Base-by-base conservation (phyloP, 2,113 vertebrate species). In the Recurvirostra avosetta region DNA sequence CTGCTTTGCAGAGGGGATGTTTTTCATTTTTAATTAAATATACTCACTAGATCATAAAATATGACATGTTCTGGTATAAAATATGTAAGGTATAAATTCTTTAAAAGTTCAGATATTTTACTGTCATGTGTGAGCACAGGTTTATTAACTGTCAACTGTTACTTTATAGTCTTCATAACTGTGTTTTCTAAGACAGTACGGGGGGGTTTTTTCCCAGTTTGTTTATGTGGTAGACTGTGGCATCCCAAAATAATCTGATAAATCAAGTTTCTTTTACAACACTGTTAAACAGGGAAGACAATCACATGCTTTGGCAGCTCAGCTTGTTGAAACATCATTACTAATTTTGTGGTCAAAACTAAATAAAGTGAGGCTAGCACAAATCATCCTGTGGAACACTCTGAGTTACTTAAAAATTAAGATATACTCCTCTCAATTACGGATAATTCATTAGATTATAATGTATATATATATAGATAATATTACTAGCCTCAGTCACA, bases 131-230 rank as follows among this genome's bases (percentile, higher is more conserved):
- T 49, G 65, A 88, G 23, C 56, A 49, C 40, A 95, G 66, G 65
- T 95, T 96, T 97, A 96, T 96, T 88, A 96, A 70, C 90, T 93
- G 96, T 88, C 92, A 93, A 17, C 40, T 45, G 65, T 82, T 93
- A 74, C 59, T 93, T 96, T 91, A 93, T 88, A 43, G 92, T 63
- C 72, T 75, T 94, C 83, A 91, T 97, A 94, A 92, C 76, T 81
- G 56, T 75, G 59, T 88, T 93, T 92, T 86, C 74, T 84, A 53
- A 90, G 68, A 61, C 9, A 21, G 23, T 80, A 30, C 27, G 55
- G 38, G 55, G 38, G 11, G 15, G 6, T 43, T 61, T 56, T 47
- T 12, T 1, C 17, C 16, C 9, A 16, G 32, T 58, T 92, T 78
- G 14, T 75, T 93, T 91, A 56, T 86, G n/a, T 80, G 25, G 50